These are phyloP conservation scores for Verasper variegatus DNA, from an alignment of 2,113 vertebrate genomes.

Conservation along the genomic window DNA sequence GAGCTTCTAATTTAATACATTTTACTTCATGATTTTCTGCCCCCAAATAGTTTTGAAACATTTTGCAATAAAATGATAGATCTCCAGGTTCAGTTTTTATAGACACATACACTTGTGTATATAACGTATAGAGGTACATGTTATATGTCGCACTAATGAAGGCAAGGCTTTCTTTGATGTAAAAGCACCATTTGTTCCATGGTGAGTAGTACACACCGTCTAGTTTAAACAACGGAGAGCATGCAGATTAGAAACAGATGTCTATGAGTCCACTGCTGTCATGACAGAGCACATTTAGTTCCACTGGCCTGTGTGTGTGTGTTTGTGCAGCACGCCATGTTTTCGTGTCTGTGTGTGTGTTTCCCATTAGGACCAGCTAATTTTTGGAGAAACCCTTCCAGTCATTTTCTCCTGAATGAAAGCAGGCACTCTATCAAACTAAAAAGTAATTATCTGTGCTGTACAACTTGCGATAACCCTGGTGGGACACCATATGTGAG, in stretches of 20 bases:
- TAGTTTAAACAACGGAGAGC: constrained; percentile 69
- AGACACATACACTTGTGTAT: not conserved
- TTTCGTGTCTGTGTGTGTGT: constrained; percentile 45
- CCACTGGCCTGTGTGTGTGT: constrained; percentile 28
- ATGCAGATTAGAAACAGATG: constrained; percentile 79
- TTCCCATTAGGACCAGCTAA: constrained; percentile 72
- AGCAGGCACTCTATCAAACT: constrained; percentile 32
- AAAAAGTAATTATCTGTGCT: constrained; percentile 29
- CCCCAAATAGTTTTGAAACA: not conserved
- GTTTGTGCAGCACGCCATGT: constrained; percentile 8
- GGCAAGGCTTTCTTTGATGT: constrained; percentile 45
- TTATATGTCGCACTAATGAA: constrained; percentile 31
- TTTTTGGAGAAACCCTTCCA: constrained; percentile 65
- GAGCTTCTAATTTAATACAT: not conserved
- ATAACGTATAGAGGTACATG: constrained; percentile 18
- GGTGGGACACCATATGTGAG: constrained; percentile 24
- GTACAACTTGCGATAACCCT: constrained; percentile 38
- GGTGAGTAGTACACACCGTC: constrained; percentile 51
- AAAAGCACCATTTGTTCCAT: constrained; percentile 49
- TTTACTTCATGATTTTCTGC: constrained; percentile 1
- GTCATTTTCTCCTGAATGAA: constrained; percentile 44
- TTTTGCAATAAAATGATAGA: constrained; percentile 15
- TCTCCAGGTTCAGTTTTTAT: not conserved
- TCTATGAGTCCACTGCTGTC: constrained; percentile 63
- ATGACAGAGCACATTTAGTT: constrained; percentile 68